Evolutionary conservation across 2,888 invertebrate genomes (phyloP).

Genomic region (Drosophila leonis): DNA sequence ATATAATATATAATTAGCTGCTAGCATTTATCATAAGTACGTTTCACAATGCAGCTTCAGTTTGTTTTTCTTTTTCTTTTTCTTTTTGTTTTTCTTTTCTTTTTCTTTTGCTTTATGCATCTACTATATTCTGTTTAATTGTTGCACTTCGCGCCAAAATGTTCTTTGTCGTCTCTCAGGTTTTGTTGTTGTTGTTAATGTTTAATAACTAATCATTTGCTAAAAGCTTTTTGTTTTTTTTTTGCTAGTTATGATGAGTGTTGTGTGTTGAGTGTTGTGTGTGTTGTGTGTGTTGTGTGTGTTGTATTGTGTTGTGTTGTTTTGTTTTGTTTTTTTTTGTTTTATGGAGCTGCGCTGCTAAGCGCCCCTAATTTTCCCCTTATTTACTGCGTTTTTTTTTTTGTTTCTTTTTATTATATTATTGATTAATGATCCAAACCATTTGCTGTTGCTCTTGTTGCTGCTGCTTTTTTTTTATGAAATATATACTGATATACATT

Average conservation of each 20-base stretch:
- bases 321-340: too few relatives aligned
- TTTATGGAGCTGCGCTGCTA: conserved; percentile 32
- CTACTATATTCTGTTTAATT: background rate
- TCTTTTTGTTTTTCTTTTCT: conserved; percentile 18
- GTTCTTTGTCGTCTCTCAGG: conserved; percentile 28
- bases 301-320: conserved; percentile 15
- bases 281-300: conserved; percentile 12
- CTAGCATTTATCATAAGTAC: conserved; percentile 80
- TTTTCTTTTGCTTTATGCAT: conserved; percentile 26
- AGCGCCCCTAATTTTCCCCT: conserved; percentile 30
- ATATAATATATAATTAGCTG: conserved; percentile 53
- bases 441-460: conserved; percentile 3
- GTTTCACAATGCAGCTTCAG: conserved; percentile 76
- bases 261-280: conserved; percentile 4
- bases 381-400: conserved; percentile 14
- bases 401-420: conserved; percentile 11
- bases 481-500: conserved; percentile 61
- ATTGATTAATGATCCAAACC: conserved; percentile 28
- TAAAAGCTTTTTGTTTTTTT: conserved; percentile 63
- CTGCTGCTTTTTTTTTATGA: conserved; percentile 38
- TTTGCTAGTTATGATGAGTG: conserved; percentile 41
- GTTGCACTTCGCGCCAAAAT: conserved; percentile 40
- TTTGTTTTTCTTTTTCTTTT: conserved; percentile 37
- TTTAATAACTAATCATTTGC: conserved; percentile 59
- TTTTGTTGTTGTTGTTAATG: conserved; percentile 16